Conservation (phyloP, 2,113 vertebrate genomes). For the Lota lota region DNA sequence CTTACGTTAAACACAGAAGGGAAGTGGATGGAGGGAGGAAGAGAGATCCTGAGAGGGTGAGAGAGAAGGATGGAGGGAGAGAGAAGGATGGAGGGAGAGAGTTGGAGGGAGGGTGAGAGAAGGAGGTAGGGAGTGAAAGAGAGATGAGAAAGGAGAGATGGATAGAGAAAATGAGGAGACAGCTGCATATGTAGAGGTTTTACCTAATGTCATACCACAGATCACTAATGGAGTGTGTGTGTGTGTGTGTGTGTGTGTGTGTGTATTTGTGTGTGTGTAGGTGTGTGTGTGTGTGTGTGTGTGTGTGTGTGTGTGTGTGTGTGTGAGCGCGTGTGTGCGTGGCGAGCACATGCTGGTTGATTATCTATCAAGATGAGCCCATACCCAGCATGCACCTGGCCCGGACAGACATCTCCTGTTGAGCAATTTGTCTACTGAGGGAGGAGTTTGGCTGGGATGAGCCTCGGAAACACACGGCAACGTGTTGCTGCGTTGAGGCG, state of each 20-base stretch:
- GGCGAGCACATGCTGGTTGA: too few species aligned
- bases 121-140: slow-evolving; percentile 37
- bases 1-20: too few species aligned
- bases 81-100: slow-evolving; percentile 11
- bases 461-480: too few species aligned
- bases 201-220: neutral
- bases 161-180: neutral
- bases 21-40: neutral
- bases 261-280: neutral
- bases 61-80: neutral
- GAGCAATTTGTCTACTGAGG: too few species aligned
- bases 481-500: too few species aligned
- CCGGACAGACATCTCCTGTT: too few species aligned
- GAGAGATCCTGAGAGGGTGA: neutral
- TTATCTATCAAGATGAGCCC: too few species aligned
- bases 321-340: neutral
- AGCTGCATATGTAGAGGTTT: neutral
- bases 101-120: neutral
- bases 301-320: neutral
- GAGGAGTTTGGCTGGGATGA: too few species aligned
- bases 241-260: slow-evolving; percentile 1
- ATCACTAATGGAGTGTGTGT: neutral
- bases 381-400: too few species aligned
- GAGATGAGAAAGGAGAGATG: slow-evolving; percentile 37
- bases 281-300: slow-evolving; percentile 1